A percentile compares a stretch with the other conserved stretches of the same genome.
phyloP scores from a whole-genome alignment of 2,113 vertebrate genomes.

The Lepidothrix coronata region DNA sequence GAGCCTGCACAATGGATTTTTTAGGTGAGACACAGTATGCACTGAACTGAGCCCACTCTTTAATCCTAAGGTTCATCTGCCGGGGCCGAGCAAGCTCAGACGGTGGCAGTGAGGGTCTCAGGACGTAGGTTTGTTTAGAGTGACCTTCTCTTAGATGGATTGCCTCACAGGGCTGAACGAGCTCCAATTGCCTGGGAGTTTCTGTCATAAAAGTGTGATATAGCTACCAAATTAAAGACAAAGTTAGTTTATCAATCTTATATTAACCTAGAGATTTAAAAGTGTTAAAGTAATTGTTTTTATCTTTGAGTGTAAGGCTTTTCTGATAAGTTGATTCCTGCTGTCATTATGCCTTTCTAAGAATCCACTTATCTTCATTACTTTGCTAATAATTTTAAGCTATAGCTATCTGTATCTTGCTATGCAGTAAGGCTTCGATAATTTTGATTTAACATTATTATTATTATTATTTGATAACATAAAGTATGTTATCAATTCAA shows the following conservation, averaged over 20 bases:
- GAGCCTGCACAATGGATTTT: too few relatives aligned
- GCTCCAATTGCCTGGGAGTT: neutral
- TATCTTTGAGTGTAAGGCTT: slow-evolving; percentile 24
- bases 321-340: slow-evolving; percentile 16
- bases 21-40: too few relatives aligned
- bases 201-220: neutral
- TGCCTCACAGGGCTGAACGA: too few relatives aligned
- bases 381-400: slow-evolving; percentile 17
- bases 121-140: too few relatives aligned
- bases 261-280: neutral
- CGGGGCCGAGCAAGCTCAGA: too few relatives aligned
- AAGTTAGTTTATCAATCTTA: neutral
- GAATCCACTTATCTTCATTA: slow-evolving; percentile 29
- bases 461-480: neutral
- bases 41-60: too few relatives aligned
- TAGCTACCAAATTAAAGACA: neutral
- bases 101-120: too few relatives aligned
- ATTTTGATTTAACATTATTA: neutral
- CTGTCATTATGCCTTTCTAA: slow-evolving; percentile 13
- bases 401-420: neutral
- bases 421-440: neutral
- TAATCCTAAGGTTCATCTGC: too few relatives aligned
- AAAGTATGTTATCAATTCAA: neutral
- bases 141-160: too few relatives aligned
- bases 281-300: slow-evolving; percentile 15